phyloP scores from a whole-genome alignment of 2,797 vertebrate genomes.

The Balearica regulorum region DNA sequence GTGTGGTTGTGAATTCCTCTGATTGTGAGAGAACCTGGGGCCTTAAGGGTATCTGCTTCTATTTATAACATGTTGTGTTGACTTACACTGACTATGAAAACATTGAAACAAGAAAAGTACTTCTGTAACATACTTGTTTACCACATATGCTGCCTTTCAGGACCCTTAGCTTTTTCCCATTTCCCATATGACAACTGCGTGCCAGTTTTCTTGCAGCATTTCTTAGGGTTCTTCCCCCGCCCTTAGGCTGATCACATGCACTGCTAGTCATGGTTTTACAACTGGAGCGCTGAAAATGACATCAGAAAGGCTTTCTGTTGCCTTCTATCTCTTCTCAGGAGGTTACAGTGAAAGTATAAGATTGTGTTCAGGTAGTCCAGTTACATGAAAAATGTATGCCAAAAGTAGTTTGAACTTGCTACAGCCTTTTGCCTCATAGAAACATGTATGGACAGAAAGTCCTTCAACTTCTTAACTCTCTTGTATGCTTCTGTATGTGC shows the following conservation, averaged over 20 bases:
- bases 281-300: background rate
- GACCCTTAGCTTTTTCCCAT: background rate
- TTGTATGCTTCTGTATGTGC: background rate
- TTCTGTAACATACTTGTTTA: background rate
- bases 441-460: background rate
- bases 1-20: background rate
- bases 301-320: background rate
- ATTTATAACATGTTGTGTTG: background rate
- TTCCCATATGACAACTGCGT: accelerated
- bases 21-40: background rate
- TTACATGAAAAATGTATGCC: background rate
- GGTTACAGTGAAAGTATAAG: background rate
- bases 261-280: background rate
- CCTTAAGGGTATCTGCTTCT: background rate
- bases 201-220: background rate
- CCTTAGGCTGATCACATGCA: background rate
- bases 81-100: background rate
- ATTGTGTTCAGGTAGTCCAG: background rate
- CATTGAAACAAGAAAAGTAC: background rate
- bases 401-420: background rate
- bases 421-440: background rate
- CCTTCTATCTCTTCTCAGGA: background rate
- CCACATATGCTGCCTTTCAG: background rate
- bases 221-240: background rate
- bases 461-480: background rate